A percentile compares a stretch with the other conserved stretches of the same genome.
Conservation (phyloP, 2,113 vertebrate species). For the Pygoscelis adeliae region DNA sequence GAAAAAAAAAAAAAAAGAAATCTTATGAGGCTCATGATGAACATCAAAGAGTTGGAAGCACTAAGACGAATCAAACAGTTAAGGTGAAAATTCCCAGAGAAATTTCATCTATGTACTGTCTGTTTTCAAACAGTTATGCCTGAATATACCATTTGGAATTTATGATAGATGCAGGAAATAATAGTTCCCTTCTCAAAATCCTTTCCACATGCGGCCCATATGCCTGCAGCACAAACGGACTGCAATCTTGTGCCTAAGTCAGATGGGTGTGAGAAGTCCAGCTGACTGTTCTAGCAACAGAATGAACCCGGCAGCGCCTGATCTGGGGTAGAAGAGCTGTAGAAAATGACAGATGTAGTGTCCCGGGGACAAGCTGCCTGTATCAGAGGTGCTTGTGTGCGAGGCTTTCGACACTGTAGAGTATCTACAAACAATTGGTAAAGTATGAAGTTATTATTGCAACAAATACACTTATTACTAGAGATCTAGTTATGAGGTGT, state of each 20-base stretch:
- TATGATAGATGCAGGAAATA: constrained; percentile 16
- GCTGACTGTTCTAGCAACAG: background rate
- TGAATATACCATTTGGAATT: constrained; percentile 15
- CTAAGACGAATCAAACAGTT: background rate
- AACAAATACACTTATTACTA: background rate
- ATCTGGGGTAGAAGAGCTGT: background rate
- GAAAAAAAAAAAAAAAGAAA: background rate
- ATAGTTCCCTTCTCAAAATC: constrained; percentile 13
- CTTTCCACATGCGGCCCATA: background rate
- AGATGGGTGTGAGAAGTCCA: background rate
- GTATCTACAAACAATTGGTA: background rate
- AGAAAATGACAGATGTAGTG: background rate
- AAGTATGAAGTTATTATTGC: background rate
- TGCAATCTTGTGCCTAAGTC: background rate
- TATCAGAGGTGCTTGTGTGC: background rate
- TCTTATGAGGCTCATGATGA: background rate
- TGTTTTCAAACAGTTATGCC: background rate
- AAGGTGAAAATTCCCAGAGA: background rate
- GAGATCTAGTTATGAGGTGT: background rate
- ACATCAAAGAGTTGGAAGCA: constrained; percentile 7
- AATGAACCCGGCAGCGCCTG: background rate
- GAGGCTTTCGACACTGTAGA: background rate
- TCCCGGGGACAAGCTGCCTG: background rate
- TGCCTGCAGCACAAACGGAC: background rate
- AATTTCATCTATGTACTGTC: background rate